Percentiles rank a stretch among this genome's conserved stretches.
Conservation (phyloP, 2,113 vertebrate species). For the Fregata magnificens region DNA sequence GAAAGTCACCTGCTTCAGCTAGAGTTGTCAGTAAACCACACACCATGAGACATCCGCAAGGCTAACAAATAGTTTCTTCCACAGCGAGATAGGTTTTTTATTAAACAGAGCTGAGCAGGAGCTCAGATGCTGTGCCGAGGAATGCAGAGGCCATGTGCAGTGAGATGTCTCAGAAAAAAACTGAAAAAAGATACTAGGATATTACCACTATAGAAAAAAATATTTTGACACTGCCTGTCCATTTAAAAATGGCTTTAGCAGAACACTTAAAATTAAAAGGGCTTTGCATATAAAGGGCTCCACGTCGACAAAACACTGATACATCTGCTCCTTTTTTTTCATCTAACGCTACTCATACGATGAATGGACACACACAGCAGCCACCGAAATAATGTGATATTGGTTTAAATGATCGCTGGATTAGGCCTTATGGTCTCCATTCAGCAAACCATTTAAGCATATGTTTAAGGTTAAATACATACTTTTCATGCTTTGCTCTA, state of each 20-base stretch:
- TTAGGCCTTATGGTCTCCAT: constrained; percentile 68
- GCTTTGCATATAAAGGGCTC: neutral
- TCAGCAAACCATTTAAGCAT: constrained; percentile 65
- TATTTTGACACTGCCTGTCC: neutral
- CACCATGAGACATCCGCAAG: neutral
- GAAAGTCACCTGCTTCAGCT: neutral
- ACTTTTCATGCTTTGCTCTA: constrained; percentile 60
- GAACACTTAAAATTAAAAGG: neutral
- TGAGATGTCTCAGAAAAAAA: neutral
- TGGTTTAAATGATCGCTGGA: constrained; percentile 56
- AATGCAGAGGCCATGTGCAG: accelerated
- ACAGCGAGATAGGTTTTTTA: neutral
- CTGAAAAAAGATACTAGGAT: neutral
- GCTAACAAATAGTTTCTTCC: constrained; percentile 6
- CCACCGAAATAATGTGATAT: constrained; percentile 28
- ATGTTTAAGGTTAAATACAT: constrained; percentile 67
- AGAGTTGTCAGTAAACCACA: neutral
- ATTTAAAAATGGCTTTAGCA: neutral
- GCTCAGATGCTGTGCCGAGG: neutral
- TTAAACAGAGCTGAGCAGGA: neutral
- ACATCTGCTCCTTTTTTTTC: neutral
- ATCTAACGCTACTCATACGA: neutral
- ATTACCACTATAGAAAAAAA: neutral
- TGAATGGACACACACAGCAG: neutral
- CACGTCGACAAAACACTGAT: neutral